Base-by-base conservation (phyloP, 2,888 invertebrate genomes). In the Leucophenga maculata region DNA sequence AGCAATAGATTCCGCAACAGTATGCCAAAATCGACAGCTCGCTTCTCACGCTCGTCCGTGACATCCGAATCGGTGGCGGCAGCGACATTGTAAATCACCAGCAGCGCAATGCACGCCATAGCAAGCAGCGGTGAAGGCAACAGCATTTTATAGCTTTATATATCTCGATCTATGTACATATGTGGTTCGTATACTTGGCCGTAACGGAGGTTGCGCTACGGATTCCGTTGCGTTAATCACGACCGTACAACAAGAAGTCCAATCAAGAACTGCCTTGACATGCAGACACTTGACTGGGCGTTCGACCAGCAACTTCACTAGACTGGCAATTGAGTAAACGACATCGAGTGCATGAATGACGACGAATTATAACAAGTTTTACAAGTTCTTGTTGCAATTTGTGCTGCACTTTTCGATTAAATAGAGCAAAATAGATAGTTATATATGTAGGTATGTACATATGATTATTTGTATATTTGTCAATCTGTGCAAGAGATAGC, bases 1-100 rank as follows among this genome's bases (percentile, higher is more conserved):
- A 81, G 75, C 66, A 86, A 72, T 22, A 86, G 57, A 73, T 81
- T 86, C 9, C 85, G 83, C 55, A 86, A 69, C 50, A 86, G 60
- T 22, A 75, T 32, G 1, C 86, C 84, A 59, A 80, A 75, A 39
- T 86, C 86, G 31, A 86, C 71, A 65, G 74, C 80, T n/a, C 86
- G 82, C 11, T 77, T 85, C 6, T 69, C 73, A 4, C 85, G 82
- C 39, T 8, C 11, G 39, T 39, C 11, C 39, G 11, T 39, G 39
- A 39, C 39, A 39, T 39, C 39, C 6, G 39, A 26, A 26, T 26
- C 39, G 39, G 39, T 9, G 39, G 39, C 39, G 39, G 39, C 39
- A 9, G 39, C 39, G 39, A 39, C 3, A 39, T 26, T 26, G 48
- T 16, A 52, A 6, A 59, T 32, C 20, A n/a, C 3, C 39, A 52